These are phyloP conservation scores for Alectura lathami DNA, from an alignment of 2,113 vertebrate genomes.

Conservation along the genomic window DNA sequence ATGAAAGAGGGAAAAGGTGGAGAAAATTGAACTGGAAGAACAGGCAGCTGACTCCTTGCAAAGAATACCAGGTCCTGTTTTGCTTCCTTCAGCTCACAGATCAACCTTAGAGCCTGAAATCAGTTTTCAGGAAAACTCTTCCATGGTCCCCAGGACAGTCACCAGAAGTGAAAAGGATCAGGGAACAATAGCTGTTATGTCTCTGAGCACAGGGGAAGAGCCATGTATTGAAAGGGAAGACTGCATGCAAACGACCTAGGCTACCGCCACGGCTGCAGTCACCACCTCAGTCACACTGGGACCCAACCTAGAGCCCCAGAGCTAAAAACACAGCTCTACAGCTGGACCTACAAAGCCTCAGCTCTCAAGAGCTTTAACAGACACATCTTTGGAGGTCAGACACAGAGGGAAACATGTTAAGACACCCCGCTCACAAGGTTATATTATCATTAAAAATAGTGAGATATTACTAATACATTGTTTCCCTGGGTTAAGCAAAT, in stretches of 20 bases:
- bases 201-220: not conserved
- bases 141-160: not conserved
- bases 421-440: constrained; percentile 32
- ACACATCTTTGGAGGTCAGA: constrained; percentile 22
- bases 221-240: not conserved
- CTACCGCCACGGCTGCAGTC: not conserved
- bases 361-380: not conserved
- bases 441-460: constrained; percentile 65
- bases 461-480: constrained; percentile 22
- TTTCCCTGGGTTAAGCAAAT: constrained; percentile 53
- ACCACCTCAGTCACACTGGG: not conserved
- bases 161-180: not conserved
- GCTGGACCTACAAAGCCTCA: constrained; percentile 37
- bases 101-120: not conserved
- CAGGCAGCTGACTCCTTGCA: not conserved
- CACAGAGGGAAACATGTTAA: constrained; percentile 33
- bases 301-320: not conserved
- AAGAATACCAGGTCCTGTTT: not conserved
- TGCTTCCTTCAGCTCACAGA: not conserved
- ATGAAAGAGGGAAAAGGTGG: constrained; percentile 1
- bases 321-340: constrained; percentile 44
- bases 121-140: not conserved
- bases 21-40: constrained; percentile 5
- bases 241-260: not conserved
- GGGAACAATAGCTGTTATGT: not conserved